Conservation (phyloP, 1,140 invertebrate genomes). For the Calliopsis andreniformis region DNA sequence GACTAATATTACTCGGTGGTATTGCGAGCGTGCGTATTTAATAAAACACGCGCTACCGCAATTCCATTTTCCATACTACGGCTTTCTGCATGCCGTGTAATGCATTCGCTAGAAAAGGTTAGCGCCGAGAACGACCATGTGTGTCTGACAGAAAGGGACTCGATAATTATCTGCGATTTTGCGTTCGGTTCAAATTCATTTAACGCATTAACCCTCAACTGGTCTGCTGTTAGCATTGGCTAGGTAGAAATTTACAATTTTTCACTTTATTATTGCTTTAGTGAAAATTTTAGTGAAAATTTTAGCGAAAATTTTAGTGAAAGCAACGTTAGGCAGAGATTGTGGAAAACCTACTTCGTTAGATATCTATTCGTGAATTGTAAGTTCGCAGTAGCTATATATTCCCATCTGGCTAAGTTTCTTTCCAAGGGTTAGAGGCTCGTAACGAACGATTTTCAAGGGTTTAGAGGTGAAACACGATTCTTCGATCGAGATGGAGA, state of each 20-base stretch:
- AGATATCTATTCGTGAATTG: no score
- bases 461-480: slow-evolving; percentile 21
- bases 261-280: no score
- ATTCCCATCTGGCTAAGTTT: no score
- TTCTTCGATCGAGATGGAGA: slow-evolving; percentile 17
- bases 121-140: background rate
- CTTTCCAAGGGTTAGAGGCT: no score
- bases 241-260: no score
- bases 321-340: no score
- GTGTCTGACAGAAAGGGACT: background rate
- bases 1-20: slow-evolving; percentile 40
- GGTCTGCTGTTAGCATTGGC: background rate
- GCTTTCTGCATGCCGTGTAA: background rate
- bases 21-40: background rate
- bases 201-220: background rate
- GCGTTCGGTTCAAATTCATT: slow-evolving; percentile 4
- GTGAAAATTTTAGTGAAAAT: no score
- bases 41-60: background rate
- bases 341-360: no score
- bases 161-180: slow-evolving; percentile 26
- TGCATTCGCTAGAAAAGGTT: background rate
- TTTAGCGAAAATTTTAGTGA: no score
- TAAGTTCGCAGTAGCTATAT: no score
- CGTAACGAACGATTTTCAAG: slow-evolving; percentile 16
- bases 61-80: background rate